Evolutionary conservation across 2,888 invertebrate species (phyloP), one percentile per base, ranked within the genome.

Genomic region (Temnothorax unifasciatus): DNA sequence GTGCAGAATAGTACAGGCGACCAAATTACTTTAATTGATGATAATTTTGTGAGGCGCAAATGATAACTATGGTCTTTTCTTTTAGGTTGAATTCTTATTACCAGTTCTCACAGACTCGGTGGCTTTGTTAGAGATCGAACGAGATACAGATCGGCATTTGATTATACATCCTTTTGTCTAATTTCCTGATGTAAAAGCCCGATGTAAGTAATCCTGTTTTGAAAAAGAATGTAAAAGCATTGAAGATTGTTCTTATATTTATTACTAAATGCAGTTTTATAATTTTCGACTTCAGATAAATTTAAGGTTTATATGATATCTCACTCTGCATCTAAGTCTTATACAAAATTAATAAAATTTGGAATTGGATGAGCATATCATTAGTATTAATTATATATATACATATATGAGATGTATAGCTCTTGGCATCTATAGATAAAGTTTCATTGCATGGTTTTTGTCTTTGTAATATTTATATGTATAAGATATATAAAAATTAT

Each of bases 201-300:
- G n/a, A 76, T 59, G 86, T 88, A 64, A 88, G 82, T 88, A 76
- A 52, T 29, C 4, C 11, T 61, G 38, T 52, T 64, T 64, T 38
- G 1, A 4, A 38, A 61, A 21, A 18, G 8, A 25, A 11, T 64
- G 11, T 25, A 38, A 2, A 64, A 2, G 21, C 0, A 9, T n/a
- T 3, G 13, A 71, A 13, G 13, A 38, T 25, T 41, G 2, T 29
- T 29, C 29, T 29, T 29, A 29, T 29, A 29, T 59, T 59, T 47
- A 13, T 44, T 13, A 11, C 6, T 29, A 61, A 74, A 47, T n/a
- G 13, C 13, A n/a, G 5, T 4, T 29, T n/a, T 47, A 15, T 61
- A 1, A 75, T 15, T 44, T 11, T 47, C 3, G 5, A 2, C 9
- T 61, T 75, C 21, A 61, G 15, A 34, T 61, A n/a, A 75, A 71